Conservation (phyloP, 2,113 vertebrate species). For the Clarias macrocephalus region DNA sequence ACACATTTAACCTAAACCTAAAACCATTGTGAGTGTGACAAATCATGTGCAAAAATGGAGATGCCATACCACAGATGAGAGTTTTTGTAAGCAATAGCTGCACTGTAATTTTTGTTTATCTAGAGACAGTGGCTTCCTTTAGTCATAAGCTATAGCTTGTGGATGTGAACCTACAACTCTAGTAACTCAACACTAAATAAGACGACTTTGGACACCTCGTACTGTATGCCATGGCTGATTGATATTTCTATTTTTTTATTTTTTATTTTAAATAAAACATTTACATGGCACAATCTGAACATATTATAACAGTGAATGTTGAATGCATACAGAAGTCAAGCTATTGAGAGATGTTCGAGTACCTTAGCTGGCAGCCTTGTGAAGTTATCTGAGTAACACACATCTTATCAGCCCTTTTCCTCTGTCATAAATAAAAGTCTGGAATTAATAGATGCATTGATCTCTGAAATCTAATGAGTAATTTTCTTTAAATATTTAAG, state of each 20-base stretch:
- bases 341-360: neutral
- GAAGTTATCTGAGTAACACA: neutral
- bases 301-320: neutral
- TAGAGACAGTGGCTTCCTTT: neutral
- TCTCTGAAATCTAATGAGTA: neutral
- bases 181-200: neutral
- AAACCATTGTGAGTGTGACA: neutral
- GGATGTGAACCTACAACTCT: neutral
- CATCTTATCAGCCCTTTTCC: neutral
- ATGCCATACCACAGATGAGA: neutral
- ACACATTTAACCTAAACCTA: neutral
- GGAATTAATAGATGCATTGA: constrained; percentile 24
- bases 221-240: neutral
- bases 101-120: neutral
- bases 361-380: neutral
- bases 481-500: constrained; percentile 22
- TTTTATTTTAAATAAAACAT: neutral
- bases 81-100: neutral
- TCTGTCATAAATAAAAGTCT: neutral
- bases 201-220: neutral
- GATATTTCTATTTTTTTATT: no score
- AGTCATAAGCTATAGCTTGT: neutral
- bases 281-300: neutral
- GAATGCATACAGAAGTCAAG: neutral
- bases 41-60: neutral